Evolutionary conservation across 2,888 invertebrate genomes (phyloP), one percentile per base, ranked within the genome.

Genomic region (Acrocera orbiculus): DNA sequence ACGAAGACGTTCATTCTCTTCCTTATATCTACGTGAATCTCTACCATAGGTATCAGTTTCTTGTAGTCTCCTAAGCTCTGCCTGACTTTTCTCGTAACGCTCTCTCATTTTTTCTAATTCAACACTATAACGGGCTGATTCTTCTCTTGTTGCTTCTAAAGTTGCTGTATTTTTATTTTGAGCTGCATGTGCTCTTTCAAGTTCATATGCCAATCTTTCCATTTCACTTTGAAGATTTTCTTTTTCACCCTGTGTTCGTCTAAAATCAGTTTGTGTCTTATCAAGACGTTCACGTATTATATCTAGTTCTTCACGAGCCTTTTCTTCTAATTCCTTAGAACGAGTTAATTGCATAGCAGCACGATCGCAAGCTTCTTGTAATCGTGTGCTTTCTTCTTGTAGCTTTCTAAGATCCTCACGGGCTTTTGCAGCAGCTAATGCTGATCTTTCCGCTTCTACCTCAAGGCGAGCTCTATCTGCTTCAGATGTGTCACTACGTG

Each of bases 41-140:
- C 83, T 80, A 37, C 81, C 70, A 5, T 83, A 69, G 27, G 77
- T 76, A 48, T 82, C 79, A 2, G 75, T 75, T 40, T 82, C 82
- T 50, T 86, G 83, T 8, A 83, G 72, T 53, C 82, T 76, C 43
- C 86, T 68, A 42, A 86, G 65, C 49, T 89, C 89, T 9, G 73
- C 66, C 46, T 86, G 79, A 36, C 76, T 71, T 53, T 85, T 79
- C 46, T 89, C 89, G 50, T 85, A 81, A 47, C 87, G 86, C 50
- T 89, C 89, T 49, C 83, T 82, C 67, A 85, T 76, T 58, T 87
- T 89, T 53, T 89, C 89, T 27, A 83, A 66, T 61, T 89, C 89
- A 32, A 85, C 67, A 52, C 86, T 82, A 47, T 86, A 71, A 47
- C 86, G 68, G 1, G 83, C 78, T 46, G 83, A 71, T 61, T 90